Base-by-base conservation (phyloP, 2,113 vertebrate species). In the Forbesichthys agassizii region DNA sequence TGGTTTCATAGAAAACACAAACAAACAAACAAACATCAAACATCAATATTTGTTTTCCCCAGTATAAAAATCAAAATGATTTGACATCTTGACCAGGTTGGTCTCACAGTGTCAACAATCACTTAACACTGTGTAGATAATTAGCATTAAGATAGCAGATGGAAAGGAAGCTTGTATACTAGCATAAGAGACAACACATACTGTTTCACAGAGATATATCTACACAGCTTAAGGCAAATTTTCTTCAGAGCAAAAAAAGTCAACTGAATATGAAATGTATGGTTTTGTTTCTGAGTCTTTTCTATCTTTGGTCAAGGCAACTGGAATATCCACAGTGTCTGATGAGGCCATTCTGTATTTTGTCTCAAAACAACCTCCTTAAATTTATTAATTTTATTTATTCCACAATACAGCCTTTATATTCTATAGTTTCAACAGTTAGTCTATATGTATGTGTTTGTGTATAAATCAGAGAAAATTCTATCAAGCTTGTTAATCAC, bases 271-370 rank as follows among this genome's bases (percentile, higher is more conserved):
- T 54, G 49, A 49, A 69, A 55, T 55, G 11, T 69, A 60, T 16
- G 53, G 59, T 74, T 69, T 74, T 74, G 57, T 68, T 55, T 58
- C 33, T 64, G 62, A 61, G 66, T 64, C 48, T 5, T 73, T 64
- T 61, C 55, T 52, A 69, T 86, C 84, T 86, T 84, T 84, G 81
- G 84, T 86, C 75, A 83, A 82, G 79, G 81, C 81, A 81, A 73
- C 81, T 62, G 73, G 49, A 70, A 63, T 66, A 65, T 71, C 68
- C 78, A 83, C 79, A 78, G 78, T 72, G 76, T 77, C 58, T 64
- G 56, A 54, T 54, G 61, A 77, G 73, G 64, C 58, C 60, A 79
- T 73, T 77, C 69, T 61, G 57, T 73, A 69, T 77, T 42, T 60
- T 52, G 11, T 48, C 9, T 52, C 61, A 60, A n/a, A 33, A 66